Base-by-base conservation (phyloP, 2,888 invertebrate genomes). In the Acronicta psi region DNA sequence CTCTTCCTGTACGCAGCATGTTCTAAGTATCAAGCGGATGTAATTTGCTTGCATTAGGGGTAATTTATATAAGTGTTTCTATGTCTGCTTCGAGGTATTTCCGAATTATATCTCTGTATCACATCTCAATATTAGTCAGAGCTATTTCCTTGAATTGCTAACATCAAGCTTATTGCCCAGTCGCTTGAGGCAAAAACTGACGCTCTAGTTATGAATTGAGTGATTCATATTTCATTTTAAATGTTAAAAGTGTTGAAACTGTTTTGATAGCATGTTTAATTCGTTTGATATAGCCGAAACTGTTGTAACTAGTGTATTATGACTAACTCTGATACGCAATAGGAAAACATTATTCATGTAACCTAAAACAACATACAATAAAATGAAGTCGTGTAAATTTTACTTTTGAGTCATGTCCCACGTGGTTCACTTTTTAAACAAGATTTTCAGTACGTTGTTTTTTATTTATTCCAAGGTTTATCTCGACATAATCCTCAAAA, bases 21-120 rank as follows among this genome's bases (percentile, higher is more conserved):
- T 10, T 68, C 73, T 67, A 29, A 54, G 68, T 23, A 54, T 10
- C 31, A 69, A 68, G 79, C 78, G 80, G 79, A 82, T 80, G 79
- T 83, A 84, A 88, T 86, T 84, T 83, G 75, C 75, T 59, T 77
- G 73, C 72, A 83, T 84, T 84, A 84, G 61, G 71, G 73, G 66
- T 83, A 85, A 87, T 87, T 87, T 87, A 82, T 78, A 70, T 79
- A 79, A 81, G 80, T 79, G 74, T 74, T 68, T 50, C 55, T 69
- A 62, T 76, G 72, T 75, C 73, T 73, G 68, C 65, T 73, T 75
- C 58, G 63, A 59, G 68, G 72, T 69, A 82, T 84, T 85, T 86
- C 82, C 77, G 73, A 71, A 40, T 66, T 61, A 70, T 83, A 86
- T 88, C 87, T 82, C 49, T 65, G 56, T 70, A 68, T 62, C 64